Percentiles rank a stretch among this genome's conserved stretches.
Evolutionary conservation across 2,797 vertebrate genomes (phyloP).

Genomic region (Acanthurus lineatus): DNA sequence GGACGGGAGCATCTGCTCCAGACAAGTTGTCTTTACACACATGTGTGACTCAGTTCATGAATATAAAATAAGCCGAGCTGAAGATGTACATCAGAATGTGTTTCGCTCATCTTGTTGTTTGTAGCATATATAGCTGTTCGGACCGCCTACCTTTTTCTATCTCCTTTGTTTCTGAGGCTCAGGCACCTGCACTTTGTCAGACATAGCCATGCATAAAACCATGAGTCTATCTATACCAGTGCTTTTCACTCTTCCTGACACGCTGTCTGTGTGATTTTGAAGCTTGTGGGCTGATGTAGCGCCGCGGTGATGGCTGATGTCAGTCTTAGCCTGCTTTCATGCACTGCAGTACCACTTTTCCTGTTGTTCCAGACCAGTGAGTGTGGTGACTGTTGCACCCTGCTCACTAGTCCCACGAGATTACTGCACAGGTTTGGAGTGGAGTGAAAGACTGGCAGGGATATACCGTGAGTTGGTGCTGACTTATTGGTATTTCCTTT

Average conservation of each 20-base stretch:
- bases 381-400: conserved; percentile 37
- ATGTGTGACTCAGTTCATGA: conserved; percentile 30
- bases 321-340: conserved; percentile 53
- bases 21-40: not conserved
- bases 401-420: conserved; percentile 43
- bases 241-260: conserved; percentile 47
- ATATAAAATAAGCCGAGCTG: conserved; percentile 22
- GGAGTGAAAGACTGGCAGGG: conserved; percentile 30
- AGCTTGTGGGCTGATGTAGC: conserved; percentile 32
- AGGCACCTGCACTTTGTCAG: conserved; percentile 38
- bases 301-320: conserved; percentile 40
- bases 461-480: not conserved
- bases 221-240: conserved; percentile 7
- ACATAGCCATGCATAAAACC: conserved; percentile 44
- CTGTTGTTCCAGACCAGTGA: conserved; percentile 64
- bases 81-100: not conserved
- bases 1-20: conserved; percentile 15
- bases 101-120: conserved; percentile 20
- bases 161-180: not conserved
- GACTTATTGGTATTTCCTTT: conserved; percentile 16
- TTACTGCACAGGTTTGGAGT: conserved; percentile 46
- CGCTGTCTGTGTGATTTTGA: conserved; percentile 45
- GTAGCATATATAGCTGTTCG: conserved; percentile 13
- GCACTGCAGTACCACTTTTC: conserved; percentile 36
- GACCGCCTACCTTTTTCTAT: conserved; percentile 9